Conservation (phyloP, 2,797 vertebrate genomes). For the Spea hammondii region DNA sequence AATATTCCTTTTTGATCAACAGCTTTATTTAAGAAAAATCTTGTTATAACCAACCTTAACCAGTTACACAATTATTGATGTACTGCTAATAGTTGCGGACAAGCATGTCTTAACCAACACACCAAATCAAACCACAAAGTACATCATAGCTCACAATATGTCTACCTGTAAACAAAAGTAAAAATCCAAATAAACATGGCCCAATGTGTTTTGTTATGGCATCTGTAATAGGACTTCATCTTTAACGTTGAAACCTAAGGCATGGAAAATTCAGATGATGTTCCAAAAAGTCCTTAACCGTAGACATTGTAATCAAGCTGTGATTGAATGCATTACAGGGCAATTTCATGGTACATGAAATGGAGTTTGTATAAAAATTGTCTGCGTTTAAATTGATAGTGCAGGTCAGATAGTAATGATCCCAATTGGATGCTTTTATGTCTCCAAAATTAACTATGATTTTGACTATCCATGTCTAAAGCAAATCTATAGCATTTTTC, state of each 20-base stretch:
- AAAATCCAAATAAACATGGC: too few relatives aligned
- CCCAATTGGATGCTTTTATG: slow-evolving; percentile 39
- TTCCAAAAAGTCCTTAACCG: slow-evolving; percentile 27
- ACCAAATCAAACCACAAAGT: too few relatives aligned
- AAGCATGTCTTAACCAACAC: too few relatives aligned
- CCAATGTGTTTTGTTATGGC: background rate
- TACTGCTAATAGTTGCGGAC: too few relatives aligned
- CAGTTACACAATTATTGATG: too few relatives aligned
- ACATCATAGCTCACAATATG: too few relatives aligned
- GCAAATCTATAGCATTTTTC: slow-evolving; percentile 29
- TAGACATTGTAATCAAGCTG: slow-evolving; percentile 35
- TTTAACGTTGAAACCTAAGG: slow-evolving; percentile 8
- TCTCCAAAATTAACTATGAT: slow-evolving; percentile 30
- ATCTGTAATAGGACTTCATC: background rate
- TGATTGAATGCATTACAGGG: slow-evolving; percentile 48
- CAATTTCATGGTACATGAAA: slow-evolving; percentile 51
- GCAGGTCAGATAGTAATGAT: slow-evolving; percentile 34
- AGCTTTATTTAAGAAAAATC: too few relatives aligned
- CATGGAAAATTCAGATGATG: slow-evolving; percentile 27
- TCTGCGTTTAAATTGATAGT: slow-evolving; percentile 48
- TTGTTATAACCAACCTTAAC: too few relatives aligned
- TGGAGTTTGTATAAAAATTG: slow-evolving; percentile 50
- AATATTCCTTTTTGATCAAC: too few relatives aligned
- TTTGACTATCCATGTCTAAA: slow-evolving; percentile 50
- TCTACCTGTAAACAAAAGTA: too few relatives aligned